These are phyloP conservation scores for Melinaea menophilus DNA, from an alignment of 2,888 invertebrate genomes.

Conservation along the genomic window DNA sequence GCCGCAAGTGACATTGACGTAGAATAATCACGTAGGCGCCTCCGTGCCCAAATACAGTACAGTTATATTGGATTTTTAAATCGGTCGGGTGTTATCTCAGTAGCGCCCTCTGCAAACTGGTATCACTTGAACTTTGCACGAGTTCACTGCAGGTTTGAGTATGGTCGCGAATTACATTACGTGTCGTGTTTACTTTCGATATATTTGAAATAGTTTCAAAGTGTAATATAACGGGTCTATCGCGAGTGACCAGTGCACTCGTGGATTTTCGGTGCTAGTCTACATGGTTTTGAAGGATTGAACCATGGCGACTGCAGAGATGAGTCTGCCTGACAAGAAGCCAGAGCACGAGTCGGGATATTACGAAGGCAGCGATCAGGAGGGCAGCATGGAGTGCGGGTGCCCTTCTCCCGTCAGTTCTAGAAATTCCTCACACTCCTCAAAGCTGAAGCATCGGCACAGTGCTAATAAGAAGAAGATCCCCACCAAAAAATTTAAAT, in stretches of 20 bases:
- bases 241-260: slow-evolving; percentile 36
- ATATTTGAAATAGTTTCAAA: slow-evolving; percentile 33
- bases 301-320: slow-evolving; percentile 76
- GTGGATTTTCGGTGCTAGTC: slow-evolving; percentile 34
- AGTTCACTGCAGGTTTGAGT: slow-evolving; percentile 49
- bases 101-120: slow-evolving; percentile 62
- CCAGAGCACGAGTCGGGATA: slow-evolving; percentile 90
- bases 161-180: slow-evolving; percentile 57
- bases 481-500: slow-evolving; percentile 54
- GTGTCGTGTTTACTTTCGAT: slow-evolving; percentile 69
- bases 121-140: slow-evolving; percentile 56
- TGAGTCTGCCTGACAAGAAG: slow-evolving; percentile 80
- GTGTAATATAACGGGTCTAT: slow-evolving; percentile 17
- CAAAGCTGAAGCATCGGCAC: slow-evolving; percentile 62
- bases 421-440: slow-evolving; percentile 67
- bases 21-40: slow-evolving; percentile 44
- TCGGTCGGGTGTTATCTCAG: slow-evolving; percentile 42
- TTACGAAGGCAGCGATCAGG: slow-evolving; percentile 86
- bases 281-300: slow-evolving; percentile 67
- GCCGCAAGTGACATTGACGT: slow-evolving; percentile 48
- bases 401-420: slow-evolving; percentile 70
- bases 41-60: slow-evolving; percentile 35
- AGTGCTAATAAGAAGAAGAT: slow-evolving; percentile 62
- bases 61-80: slow-evolving; percentile 44
- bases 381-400: slow-evolving; percentile 77